Conservation (phyloP, 2,888 invertebrate species). For the Tipula lateralis region DNA sequence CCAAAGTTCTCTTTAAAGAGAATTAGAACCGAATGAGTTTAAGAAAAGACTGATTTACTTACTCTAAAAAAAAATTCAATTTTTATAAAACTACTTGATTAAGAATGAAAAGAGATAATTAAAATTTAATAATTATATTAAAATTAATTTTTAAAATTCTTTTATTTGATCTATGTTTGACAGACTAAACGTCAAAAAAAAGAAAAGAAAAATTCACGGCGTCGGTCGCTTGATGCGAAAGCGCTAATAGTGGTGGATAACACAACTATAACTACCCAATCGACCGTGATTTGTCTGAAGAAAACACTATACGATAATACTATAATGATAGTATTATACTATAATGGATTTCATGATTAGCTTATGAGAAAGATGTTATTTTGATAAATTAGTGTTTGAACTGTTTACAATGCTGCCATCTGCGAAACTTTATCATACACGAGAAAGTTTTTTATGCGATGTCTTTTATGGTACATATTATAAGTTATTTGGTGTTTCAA, state of each 20-base stretch:
- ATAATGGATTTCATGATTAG: no score
- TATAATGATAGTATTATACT: no score
- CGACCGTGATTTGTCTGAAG: background rate
- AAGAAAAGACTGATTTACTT: background rate
- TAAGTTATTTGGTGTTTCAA: no score
- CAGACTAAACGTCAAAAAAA: constrained; percentile 26
- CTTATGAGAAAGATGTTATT: no score
- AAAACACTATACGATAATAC: no score
- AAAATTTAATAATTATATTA: background rate
- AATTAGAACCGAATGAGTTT: background rate
- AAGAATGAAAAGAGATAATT: background rate
- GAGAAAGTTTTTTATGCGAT: no score
- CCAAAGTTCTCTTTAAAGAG: background rate
- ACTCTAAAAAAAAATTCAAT: background rate
- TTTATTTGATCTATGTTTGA: constrained; percentile 11
- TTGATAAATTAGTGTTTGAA: no score
- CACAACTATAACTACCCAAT: background rate
- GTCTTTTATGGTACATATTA: no score
- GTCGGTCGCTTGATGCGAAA: background rate
- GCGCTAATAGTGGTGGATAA: background rate
- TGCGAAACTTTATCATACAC: no score
- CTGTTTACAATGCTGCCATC: no score
- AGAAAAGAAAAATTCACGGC: constrained; percentile 15
- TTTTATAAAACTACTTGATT: background rate
- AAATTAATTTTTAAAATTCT: background rate